Evolutionary conservation across 2,113 vertebrate species (phyloP).

Genomic region (Bubo bubo): DNA sequence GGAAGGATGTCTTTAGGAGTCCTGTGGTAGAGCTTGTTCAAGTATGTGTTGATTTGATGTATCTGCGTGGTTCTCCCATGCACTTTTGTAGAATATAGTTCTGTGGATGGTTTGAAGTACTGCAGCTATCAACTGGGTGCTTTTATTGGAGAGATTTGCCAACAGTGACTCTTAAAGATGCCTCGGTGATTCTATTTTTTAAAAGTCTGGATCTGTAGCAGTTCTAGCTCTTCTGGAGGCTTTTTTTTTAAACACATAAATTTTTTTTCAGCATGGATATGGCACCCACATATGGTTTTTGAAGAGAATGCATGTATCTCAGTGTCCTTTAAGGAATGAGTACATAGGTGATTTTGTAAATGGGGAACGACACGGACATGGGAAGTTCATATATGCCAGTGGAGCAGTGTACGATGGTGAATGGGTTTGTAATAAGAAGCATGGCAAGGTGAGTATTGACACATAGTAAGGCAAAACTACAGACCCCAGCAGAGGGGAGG

Average conservation of each 20-base stretch:
- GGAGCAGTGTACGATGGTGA: conserved; percentile 82
- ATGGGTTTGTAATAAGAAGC: conserved; percentile 85
- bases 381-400: conserved; percentile 82
- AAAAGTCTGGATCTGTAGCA: background rate
- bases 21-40: background rate
- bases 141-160: background rate
- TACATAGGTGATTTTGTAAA: conserved; percentile 83
- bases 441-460: conserved; percentile 79
- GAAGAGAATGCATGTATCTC: conserved; percentile 68
- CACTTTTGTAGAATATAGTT: background rate
- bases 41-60: background rate
- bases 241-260: background rate
- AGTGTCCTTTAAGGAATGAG: conserved; percentile 81
- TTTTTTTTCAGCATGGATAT: conserved; percentile 82
- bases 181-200: background rate
- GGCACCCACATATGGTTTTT: conserved; percentile 86
- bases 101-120: background rate
- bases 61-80: background rate
- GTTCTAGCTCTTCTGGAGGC: background rate
- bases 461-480: background rate
- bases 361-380: conserved; percentile 81
- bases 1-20: background rate
- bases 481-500: background rate
- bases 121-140: background rate
- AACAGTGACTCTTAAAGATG: background rate